Base-by-base conservation (phyloP, 2,113 vertebrate species). In the Hiodon alosoides region DNA sequence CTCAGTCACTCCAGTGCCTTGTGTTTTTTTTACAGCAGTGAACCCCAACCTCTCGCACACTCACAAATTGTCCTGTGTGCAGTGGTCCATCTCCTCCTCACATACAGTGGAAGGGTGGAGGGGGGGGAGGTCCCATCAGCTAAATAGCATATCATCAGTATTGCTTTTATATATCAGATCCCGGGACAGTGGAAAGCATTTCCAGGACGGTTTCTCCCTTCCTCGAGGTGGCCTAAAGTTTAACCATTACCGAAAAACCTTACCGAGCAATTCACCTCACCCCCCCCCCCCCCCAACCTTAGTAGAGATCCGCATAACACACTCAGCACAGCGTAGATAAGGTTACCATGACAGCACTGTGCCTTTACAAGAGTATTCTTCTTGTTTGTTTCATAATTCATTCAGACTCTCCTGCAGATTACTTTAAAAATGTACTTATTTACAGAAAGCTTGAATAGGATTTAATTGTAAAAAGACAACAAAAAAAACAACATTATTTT, bases 311-410 rank as follows among this genome's bases (percentile, higher is more conserved):
- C 13, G 46, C 13, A 50, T 47, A 10, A 67, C 9, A 50, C 46
- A 3, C 67, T n/a, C 51, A 48, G 54, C 64, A n/a, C 51, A n/a
- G 46, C 46, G 57, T 59, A n/a, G 17, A 52, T 54, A 68, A 67
- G 73, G 73, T 75, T 67, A 59, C 73, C 73, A 11, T 75, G 73
- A 75, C 73, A 58, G 68, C 52, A 52, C 61, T 62, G 72, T 73
- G 72, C 72, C 72, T 66, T 73, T 73, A 71, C 69, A 55, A 17
- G 8, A 71, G 69, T 48, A 17, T 58, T 52, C 58, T 10, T 59
- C 54, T 9, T 71, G 31, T 55, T 48, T 58, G 16, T 54, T 71
- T 3, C 53, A 57, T 58, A 11, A 53, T 71, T 3, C 53, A 57
- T 7, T 2, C 53, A 17, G 4, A 14, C 8, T 17, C 62, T 53